Evolutionary conservation across 2,888 invertebrate genomes (phyloP).

Genomic region (Athalia cordata): DNA sequence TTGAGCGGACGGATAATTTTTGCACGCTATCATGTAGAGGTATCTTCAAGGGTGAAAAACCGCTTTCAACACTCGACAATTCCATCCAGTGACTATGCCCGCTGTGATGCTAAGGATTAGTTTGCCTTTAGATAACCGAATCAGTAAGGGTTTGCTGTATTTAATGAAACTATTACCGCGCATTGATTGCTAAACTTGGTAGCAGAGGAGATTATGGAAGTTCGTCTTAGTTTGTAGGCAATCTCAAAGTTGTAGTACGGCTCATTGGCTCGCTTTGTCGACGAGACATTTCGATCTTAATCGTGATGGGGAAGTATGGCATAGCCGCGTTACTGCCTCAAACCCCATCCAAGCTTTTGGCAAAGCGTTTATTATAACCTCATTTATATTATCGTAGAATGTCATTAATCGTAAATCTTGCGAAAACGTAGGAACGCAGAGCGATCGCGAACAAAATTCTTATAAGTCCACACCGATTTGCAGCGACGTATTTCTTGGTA

Average conservation of each 20-base stretch:
- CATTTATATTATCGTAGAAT: background rate
- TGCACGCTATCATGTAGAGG: no score
- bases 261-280: constrained; percentile 56
- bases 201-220: constrained; percentile 62
- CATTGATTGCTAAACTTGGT: constrained; percentile 71
- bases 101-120: constrained; percentile 51
- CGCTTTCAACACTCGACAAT: constrained; percentile 24
- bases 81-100: constrained; percentile 39
- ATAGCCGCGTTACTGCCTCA: background rate
- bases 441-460: no score
- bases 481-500: no score
- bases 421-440: no score
- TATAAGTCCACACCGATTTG: no score
- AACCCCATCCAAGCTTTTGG: background rate
- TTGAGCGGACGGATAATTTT: no score
- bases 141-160: constrained; percentile 69
- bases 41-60: background rate
- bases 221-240: constrained; percentile 62
- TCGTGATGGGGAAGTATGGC: constrained; percentile 6
- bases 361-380: constrained; percentile 12
- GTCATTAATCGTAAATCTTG: no score
- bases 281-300: constrained; percentile 46
- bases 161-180: constrained; percentile 72
- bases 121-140: constrained; percentile 64
- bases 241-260: constrained; percentile 59